Conservation (phyloP, 2,797 vertebrate species). For the Microctenopoma stevenorrisi region DNA sequence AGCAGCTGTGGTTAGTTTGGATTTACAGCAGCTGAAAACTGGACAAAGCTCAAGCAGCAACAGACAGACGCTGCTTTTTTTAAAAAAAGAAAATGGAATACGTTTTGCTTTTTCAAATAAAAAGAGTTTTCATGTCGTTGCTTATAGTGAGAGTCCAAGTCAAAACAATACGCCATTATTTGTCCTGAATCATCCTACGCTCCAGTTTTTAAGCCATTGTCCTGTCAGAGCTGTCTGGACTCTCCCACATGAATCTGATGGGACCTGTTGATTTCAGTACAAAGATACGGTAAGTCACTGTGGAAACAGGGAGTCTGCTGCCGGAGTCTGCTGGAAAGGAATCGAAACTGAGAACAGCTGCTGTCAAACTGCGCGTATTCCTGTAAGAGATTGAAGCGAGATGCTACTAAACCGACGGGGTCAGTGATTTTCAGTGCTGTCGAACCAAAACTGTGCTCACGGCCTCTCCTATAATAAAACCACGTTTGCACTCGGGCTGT, state of each 20-base stretch:
- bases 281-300: neutral
- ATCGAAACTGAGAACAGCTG: constrained; percentile 3
- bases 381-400: constrained; percentile 13
- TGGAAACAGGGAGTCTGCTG: neutral
- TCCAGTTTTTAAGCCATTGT: too few species aligned
- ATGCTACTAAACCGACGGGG: constrained; percentile 9
- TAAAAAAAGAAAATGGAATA: too few species aligned
- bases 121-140: too few species aligned
- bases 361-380: constrained; percentile 10
- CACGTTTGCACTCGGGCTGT: constrained; percentile 12
- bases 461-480: constrained; percentile 11
- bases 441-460: constrained; percentile 8
- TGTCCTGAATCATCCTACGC: too few species aligned
- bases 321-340: neutral
- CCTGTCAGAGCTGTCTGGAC: too few species aligned
- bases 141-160: too few species aligned
- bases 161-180: too few species aligned
- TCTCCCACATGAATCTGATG: neutral
- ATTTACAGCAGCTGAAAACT: constrained; percentile 5
- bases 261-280: neutral
- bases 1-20: constrained; percentile 1
- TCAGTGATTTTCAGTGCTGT: constrained; percentile 15
- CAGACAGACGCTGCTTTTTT: too few species aligned
- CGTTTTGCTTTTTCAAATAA: too few species aligned
- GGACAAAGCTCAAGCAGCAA: too few species aligned